These are phyloP conservation scores for Petromus typicus DNA, from an alignment of 2,113 vertebrate genomes.

Conservation along the genomic window DNA sequence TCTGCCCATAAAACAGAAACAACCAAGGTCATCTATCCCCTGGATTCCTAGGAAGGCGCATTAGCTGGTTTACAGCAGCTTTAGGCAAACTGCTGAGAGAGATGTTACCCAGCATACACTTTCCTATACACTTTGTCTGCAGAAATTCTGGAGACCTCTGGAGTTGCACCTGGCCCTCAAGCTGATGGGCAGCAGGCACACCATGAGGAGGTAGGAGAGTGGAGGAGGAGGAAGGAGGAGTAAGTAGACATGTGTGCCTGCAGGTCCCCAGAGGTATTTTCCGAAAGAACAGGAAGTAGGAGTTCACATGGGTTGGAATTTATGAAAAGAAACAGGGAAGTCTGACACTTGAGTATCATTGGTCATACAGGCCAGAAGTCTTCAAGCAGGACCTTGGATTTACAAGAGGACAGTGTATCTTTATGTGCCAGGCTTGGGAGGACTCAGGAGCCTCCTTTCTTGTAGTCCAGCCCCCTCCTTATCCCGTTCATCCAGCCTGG, in stretches of 20 bases:
- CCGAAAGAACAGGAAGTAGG: accelerated
- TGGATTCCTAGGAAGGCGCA: accelerated
- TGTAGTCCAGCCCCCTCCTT: accelerated
- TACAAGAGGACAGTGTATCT: too few relatives aligned
- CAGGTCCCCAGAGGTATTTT: neutral
- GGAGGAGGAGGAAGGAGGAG: too few relatives aligned
- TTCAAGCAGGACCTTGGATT: neutral
- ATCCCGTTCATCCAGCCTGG: too few relatives aligned
- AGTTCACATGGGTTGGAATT: accelerated
- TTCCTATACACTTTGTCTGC: neutral
- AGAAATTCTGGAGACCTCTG: neutral
- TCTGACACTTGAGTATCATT: neutral
- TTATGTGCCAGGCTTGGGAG: neutral
- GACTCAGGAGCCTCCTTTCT: neutral
- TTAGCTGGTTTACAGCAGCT: neutral
- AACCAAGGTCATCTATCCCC: neutral
- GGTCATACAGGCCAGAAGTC: neutral
- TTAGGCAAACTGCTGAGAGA: accelerated
- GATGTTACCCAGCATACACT: accelerated
- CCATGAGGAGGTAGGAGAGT: neutral
- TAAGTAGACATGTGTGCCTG: neutral
- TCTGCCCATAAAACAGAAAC: accelerated
- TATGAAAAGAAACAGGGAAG: neutral
- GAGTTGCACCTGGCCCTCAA: accelerated
- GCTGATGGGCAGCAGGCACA: accelerated